Evolutionary conservation across 2,113 vertebrate species (phyloP).

Genomic region (Fregata magnificens): DNA sequence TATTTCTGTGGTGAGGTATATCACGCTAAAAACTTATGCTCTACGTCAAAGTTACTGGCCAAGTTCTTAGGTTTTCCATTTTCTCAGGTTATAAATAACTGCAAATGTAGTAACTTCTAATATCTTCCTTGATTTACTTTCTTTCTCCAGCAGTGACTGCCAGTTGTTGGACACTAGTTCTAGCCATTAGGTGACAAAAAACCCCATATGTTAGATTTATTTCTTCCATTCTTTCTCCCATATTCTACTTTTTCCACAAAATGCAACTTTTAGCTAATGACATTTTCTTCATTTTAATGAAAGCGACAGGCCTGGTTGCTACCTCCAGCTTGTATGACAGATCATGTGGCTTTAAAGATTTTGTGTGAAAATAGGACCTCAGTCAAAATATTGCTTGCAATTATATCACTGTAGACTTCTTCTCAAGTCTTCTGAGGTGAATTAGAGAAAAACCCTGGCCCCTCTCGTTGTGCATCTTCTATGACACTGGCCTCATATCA

Average conservation of each 20-base stretch:
- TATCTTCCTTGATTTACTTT: conserved; percentile 22
- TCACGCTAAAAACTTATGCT: not conserved
- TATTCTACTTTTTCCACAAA: not conserved
- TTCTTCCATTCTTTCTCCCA: not conserved
- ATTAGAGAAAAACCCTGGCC: not conserved
- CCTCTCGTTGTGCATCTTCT: not conserved
- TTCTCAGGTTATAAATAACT: conserved; percentile 26
- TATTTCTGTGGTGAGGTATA: not conserved
- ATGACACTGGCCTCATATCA: not conserved
- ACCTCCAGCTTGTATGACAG: not conserved
- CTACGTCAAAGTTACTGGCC: not conserved
- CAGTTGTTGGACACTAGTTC: not conserved
- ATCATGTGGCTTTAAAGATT: not conserved
- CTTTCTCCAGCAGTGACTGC: not conserved
- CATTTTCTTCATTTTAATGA: not conserved
- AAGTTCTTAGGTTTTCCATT: conserved; percentile 23
- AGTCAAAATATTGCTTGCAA: not conserved
- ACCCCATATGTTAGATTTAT: not conserved
- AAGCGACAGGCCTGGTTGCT: not conserved
- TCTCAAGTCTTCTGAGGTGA: not conserved
- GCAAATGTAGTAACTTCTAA: not conserved
- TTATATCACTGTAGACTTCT: not conserved
- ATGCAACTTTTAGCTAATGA: not conserved
- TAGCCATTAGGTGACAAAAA: not conserved
- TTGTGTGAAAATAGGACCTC: not conserved